Conservation (phyloP, 1,140 invertebrate genomes). For the Diprion similis region DNA sequence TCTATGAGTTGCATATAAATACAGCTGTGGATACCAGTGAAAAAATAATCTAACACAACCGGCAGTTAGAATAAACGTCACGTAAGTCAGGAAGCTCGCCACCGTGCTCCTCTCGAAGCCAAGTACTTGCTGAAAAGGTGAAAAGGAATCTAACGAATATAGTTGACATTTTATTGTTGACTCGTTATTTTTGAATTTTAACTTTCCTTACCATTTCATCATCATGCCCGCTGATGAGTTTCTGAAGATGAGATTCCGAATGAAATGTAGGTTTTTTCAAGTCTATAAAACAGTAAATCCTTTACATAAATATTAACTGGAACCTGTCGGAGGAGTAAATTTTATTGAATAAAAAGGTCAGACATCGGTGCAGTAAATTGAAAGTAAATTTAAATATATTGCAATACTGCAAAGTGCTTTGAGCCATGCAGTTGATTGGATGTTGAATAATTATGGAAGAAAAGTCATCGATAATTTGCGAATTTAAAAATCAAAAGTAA, state of each 20-base stretch:
- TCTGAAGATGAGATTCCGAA: conserved; percentile 46
- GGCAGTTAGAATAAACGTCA: conserved; percentile 70
- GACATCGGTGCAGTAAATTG: too few relatives aligned
- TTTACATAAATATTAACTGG: too few relatives aligned
- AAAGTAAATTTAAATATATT: too few relatives aligned
- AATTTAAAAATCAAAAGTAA: too few relatives aligned
- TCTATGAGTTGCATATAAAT: conserved; percentile 76
- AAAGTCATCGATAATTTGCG: too few relatives aligned
- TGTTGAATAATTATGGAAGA: too few relatives aligned
- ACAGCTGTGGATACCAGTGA: conserved; percentile 86
- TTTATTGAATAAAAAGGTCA: too few relatives aligned
- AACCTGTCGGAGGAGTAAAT: too few relatives aligned
- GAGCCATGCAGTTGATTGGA: too few relatives aligned
- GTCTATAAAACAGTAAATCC: conserved; percentile 30
- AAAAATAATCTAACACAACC: conserved; percentile 82
- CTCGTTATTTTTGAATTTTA: neutral
- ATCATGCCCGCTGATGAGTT: conserved; percentile 50
- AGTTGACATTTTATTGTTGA: neutral
- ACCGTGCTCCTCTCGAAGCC: conserved; percentile 67
- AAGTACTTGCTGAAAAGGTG: conserved; percentile 65
- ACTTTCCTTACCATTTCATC: conserved; percentile 44
- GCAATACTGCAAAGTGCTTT: too few relatives aligned
- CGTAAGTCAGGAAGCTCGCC: conserved; percentile 65
- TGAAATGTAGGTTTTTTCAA: conserved; percentile 49
- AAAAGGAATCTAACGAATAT: neutral